Percentiles rank a stretch among this genome's conserved stretches.
Evolutionary conservation across 2,888 invertebrate species (phyloP).

Genomic region (Acanthopleura granulata): DNA sequence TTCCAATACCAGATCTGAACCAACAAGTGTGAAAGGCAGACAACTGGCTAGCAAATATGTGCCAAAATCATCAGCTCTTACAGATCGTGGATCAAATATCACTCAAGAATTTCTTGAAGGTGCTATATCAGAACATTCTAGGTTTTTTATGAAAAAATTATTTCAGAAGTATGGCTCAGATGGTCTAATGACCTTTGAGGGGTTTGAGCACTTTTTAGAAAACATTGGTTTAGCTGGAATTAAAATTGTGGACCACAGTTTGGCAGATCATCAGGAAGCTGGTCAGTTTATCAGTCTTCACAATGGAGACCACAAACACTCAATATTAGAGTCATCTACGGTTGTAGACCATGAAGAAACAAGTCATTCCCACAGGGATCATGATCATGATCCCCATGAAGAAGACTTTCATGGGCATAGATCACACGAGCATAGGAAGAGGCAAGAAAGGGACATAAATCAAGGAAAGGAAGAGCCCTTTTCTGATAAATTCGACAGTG

Average conservation of each 20-base stretch:
- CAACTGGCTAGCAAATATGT: too few relatives aligned
- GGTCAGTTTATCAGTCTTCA: conserved; percentile 21
- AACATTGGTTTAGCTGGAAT: conserved; percentile 78
- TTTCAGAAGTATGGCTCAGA: conserved; percentile 75
- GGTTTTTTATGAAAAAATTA: conserved; percentile 74
- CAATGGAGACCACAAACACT: background rate
- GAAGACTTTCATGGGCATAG: background rate
- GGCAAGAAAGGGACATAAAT: too few relatives aligned
- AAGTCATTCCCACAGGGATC: background rate
- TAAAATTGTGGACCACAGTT: conserved; percentile 67
- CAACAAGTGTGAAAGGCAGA: too few relatives aligned
- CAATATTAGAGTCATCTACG: background rate
- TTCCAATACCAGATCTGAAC: too few relatives aligned
- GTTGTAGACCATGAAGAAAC: too few relatives aligned
- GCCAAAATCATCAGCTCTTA: too few relatives aligned
- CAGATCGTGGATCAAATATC: background rate
- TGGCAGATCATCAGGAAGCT: conserved; percentile 70
- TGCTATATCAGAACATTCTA: background rate
- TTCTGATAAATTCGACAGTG: too few relatives aligned
- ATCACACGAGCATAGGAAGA: too few relatives aligned
- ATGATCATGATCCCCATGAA: background rate
- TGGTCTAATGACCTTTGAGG: conserved; percentile 76
- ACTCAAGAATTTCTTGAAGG: background rate
- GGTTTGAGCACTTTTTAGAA: conserved; percentile 78
- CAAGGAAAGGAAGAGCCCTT: too few relatives aligned